Conservation (phyloP, 2,797 vertebrate genomes). For the Phalloptychus januarius region DNA sequence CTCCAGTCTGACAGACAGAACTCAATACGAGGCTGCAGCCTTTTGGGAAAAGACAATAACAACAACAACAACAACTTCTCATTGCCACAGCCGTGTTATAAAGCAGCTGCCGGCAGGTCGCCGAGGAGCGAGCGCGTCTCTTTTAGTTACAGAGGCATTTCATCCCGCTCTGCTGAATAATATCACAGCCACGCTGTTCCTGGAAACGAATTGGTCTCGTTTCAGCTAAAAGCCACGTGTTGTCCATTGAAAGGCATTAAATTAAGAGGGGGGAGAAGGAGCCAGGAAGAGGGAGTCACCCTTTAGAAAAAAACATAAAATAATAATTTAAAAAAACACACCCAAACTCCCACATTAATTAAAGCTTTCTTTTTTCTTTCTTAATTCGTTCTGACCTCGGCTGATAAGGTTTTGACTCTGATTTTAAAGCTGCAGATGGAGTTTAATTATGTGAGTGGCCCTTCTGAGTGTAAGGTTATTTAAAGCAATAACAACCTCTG, state of each 20-base stretch:
- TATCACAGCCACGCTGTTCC: conserved; percentile 37
- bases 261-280: conserved; percentile 42
- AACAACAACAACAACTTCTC: neutral
- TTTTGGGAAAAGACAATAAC: neutral
- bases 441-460: neutral
- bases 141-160: conserved; percentile 32
- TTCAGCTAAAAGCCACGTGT: conserved; percentile 59
- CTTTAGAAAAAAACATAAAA: neutral
- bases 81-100: neutral
- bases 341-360: conserved; percentile 27
- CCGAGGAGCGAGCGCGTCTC: conserved; percentile 10
- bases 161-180: conserved; percentile 20
- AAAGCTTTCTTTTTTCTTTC: conserved; percentile 10
- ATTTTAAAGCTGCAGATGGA: neutral
- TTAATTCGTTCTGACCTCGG: neutral
- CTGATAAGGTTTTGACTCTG: neutral
- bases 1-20: conserved; percentile 35
- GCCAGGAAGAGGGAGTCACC: conserved; percentile 23
- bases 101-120: conserved; percentile 6
- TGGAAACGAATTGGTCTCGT: conserved; percentile 57
- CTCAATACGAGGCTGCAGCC: conserved; percentile 34
- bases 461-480: neutral
- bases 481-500: neutral
- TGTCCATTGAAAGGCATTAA: conserved; percentile 44
- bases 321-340: neutral